Base-by-base conservation (phyloP, 92 coral and sea anemone genomes). In the Ricordea florida region DNA sequence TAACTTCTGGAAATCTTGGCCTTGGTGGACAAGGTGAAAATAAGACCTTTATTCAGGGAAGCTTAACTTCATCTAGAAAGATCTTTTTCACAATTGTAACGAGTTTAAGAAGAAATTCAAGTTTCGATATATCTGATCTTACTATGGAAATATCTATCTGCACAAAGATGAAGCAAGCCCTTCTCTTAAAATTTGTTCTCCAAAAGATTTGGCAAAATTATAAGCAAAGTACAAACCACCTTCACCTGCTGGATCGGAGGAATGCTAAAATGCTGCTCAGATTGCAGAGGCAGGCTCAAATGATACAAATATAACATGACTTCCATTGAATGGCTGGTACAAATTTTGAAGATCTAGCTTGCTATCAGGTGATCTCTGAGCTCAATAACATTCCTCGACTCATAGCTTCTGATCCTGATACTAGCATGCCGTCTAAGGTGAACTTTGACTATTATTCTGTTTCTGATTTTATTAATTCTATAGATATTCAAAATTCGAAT, bases 361-460 rank as follows among this genome's bases (percentile, higher is more conserved):
- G 24, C 2, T 26, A 26, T 49, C 47, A 50, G 44, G 41, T 4
- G 34, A 43, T 21, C 47, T 43, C 57, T 22, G 57, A 67, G 7
- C 14, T 68, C 10, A 50, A 35, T 29, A 69, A 66, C 36, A 44
- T 69, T 32, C 76, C 49, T 53, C 25, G 8, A 36, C 78, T 70
- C n/a, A 34, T 45, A 46, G 74, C 60, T 27, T 66, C 74, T 29
- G 74, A 66, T 17, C 74, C 74, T 66, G 74, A 47, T 25, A 41
- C 23, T 24, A 66, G 55, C 45, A 55, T 55, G 50, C 67, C 67
- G 21, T 72, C 67, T 22, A 56, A 72, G 43, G 67, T 72, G 35
- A 16, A 72, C 35, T 70, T 70, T 70, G 48, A 70, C 3, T 69
- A 36, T 23, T 69, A 20, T 23, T 18, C 30, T 31, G 20, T 28